Evolutionary conservation across 2,888 invertebrate genomes (phyloP).

Genomic region (Calameuta pallipes): DNA sequence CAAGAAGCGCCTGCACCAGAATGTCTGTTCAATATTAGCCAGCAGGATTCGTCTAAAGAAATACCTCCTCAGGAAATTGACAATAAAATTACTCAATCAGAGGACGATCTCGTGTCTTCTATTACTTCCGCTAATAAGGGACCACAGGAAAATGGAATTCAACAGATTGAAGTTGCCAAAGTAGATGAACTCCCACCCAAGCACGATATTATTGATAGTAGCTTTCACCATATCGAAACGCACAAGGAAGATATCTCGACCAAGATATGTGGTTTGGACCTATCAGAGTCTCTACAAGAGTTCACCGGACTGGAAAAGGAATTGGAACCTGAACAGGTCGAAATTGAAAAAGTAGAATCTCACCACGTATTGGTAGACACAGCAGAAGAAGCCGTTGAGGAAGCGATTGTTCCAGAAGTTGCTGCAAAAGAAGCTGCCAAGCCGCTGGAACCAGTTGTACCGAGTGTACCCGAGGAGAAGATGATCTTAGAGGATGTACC

Average conservation of each 20-base stretch:
- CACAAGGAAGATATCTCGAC: conserved; percentile 3
- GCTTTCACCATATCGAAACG: conserved; percentile 2
- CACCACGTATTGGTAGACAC: not conserved
- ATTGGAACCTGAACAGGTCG: conserved; percentile 13
- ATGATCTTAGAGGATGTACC: conserved; percentile 2
- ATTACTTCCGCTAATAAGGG: not conserved
- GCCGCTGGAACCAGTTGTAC: not conserved
- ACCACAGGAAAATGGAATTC: conserved; percentile 1
- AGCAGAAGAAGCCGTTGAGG: not conserved
- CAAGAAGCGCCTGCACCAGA: conserved; percentile 4
- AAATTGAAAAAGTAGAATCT: conserved; percentile 9
- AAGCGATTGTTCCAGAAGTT: not conserved
- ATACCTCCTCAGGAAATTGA: conserved; percentile 9
- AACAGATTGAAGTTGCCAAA: not conserved
- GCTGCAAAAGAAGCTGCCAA: not conserved
- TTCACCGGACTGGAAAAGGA: conserved; percentile 54
- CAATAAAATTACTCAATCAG: not conserved
- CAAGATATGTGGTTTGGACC: conserved; percentile 32
- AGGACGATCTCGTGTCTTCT: not conserved
- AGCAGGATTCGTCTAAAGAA: not conserved
- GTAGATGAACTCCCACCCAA: not conserved
- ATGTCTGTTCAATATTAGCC: not conserved
- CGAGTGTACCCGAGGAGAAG: not conserved
- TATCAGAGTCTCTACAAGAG: conserved; percentile 55
- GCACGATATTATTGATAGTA: not conserved